Conservation (phyloP, 1,140 invertebrate genomes). For the Heliconius melpomene region DNA sequence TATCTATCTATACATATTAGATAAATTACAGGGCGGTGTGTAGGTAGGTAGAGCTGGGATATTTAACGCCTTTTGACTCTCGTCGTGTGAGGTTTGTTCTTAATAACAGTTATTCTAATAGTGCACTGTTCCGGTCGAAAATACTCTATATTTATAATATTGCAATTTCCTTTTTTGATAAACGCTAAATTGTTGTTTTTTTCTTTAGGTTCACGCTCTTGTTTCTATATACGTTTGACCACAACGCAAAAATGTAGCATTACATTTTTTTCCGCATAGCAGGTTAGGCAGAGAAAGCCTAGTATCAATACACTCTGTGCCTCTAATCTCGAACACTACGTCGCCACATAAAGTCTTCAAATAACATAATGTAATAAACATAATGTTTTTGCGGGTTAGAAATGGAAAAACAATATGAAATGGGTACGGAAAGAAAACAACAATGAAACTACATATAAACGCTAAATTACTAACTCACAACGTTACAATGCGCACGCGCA, state of each 20-base stretch:
- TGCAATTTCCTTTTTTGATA: background rate
- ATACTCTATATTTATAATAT: background rate
- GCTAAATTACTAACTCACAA: background rate
- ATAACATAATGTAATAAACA: no score
- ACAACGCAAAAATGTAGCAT: no score
- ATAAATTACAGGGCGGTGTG: conserved; percentile 53
- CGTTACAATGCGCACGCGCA: background rate
- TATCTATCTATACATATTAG: background rate
- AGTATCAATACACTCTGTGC: no score
- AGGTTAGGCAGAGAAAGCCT: no score
- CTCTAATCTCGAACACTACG: no score
- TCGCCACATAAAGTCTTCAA: background rate
- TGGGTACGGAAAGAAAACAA: background rate
- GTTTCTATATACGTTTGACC: no score
- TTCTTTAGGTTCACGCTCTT: no score
- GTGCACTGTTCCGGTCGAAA: conserved; percentile 15
- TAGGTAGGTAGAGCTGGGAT: conserved; percentile 51
- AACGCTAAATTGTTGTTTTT: no score
- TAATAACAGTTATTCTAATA: conserved; percentile 13
- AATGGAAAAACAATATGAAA: background rate
- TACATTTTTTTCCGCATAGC: no score
- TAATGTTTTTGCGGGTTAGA: background rate
- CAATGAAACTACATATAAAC: background rate
- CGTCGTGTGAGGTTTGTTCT: conserved; percentile 48
- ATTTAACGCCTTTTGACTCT: conserved; percentile 46